phyloP scores from a whole-genome alignment of 2,888 invertebrate genomes.

The Trimorus sp. region DNA sequence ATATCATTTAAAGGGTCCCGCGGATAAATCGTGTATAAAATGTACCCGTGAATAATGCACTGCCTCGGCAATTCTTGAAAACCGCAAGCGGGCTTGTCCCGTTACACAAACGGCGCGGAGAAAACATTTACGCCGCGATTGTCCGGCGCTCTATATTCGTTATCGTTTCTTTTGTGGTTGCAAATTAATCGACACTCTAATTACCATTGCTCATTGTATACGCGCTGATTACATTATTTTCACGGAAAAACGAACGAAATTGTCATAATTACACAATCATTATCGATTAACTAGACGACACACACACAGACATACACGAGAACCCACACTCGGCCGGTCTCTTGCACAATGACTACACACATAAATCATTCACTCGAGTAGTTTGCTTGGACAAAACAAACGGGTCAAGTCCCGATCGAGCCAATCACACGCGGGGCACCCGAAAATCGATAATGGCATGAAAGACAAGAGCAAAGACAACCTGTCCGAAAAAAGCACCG shows the following conservation, averaged over 20 bases:
- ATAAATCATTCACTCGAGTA: neutral
- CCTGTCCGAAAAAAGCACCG: neutral
- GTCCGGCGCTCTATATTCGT: conserved; percentile 18
- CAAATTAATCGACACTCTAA: conserved; percentile 25
- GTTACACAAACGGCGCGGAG: neutral
- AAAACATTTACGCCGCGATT: conserved; percentile 7
- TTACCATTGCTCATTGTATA: conserved; percentile 28
- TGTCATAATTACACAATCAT: conserved; percentile 31
- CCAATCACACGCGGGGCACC: neutral
- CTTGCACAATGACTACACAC: too few relatives aligned
- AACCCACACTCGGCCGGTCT: neutral
- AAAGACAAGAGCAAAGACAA: conserved; percentile 4
- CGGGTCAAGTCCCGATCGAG: neutral
- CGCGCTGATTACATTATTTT: conserved; percentile 6
- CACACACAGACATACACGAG: neutral
- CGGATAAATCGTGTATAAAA: neutral
- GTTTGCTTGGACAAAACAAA: neutral
- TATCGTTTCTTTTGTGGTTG: conserved; percentile 17
- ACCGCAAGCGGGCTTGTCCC: neutral
- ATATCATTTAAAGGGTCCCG: conserved; percentile 2
- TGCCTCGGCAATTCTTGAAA: conserved; percentile 1
- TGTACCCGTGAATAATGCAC: conserved; percentile 12
- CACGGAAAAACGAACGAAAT: conserved; percentile 28
- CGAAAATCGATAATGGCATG: conserved; percentile 12
- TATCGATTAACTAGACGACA: conserved; percentile 20